phyloP scores from a whole-genome alignment of 2,113 vertebrate species.

The Tupaia chinensis region DNA sequence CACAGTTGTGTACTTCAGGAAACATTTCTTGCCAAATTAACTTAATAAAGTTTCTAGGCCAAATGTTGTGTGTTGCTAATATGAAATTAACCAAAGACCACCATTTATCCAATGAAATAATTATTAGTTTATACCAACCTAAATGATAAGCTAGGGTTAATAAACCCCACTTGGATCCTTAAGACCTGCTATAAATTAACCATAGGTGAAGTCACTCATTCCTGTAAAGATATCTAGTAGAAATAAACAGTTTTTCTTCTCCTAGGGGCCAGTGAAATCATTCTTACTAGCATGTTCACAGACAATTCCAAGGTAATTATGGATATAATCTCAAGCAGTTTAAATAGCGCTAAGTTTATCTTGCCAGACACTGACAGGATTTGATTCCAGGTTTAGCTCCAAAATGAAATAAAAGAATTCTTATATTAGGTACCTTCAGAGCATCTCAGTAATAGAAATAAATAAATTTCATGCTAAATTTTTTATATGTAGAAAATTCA shows the following conservation, averaged over 20 bases:
- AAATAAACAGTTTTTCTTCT: slow-evolving; percentile 72
- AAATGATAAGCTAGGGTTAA: slow-evolving; percentile 73
- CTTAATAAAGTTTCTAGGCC: slow-evolving; percentile 66
- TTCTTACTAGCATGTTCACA: slow-evolving; percentile 74
- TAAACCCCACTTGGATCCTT: slow-evolving; percentile 62
- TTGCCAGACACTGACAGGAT: slow-evolving; percentile 50
- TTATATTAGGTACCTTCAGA: background rate
- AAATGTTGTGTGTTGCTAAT: slow-evolving; percentile 48
- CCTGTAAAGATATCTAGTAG: slow-evolving; percentile 72
- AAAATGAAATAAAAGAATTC: slow-evolving; percentile 10
- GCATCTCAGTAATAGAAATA: slow-evolving; percentile 1
- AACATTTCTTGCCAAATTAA: slow-evolving; percentile 66
- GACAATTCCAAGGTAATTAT: slow-evolving; percentile 78
- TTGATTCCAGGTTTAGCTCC: slow-evolving; percentile 56
- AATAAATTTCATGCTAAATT: slow-evolving; percentile 1
- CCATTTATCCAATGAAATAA: slow-evolving; percentile 38
- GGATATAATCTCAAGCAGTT: slow-evolving; percentile 49
- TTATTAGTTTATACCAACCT: slow-evolving; percentile 42
- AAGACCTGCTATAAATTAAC: slow-evolving; percentile 67
- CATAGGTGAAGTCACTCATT: slow-evolving; percentile 59
- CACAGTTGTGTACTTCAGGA: background rate
- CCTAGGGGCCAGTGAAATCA: slow-evolving; percentile 44
- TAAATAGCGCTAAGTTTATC: slow-evolving; percentile 29
- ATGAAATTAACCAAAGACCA: slow-evolving; percentile 11
- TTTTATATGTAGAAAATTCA: slow-evolving; percentile 47